Base-by-base conservation (phyloP, 1,140 invertebrate species). In the Trissolcus basalis region DNA sequence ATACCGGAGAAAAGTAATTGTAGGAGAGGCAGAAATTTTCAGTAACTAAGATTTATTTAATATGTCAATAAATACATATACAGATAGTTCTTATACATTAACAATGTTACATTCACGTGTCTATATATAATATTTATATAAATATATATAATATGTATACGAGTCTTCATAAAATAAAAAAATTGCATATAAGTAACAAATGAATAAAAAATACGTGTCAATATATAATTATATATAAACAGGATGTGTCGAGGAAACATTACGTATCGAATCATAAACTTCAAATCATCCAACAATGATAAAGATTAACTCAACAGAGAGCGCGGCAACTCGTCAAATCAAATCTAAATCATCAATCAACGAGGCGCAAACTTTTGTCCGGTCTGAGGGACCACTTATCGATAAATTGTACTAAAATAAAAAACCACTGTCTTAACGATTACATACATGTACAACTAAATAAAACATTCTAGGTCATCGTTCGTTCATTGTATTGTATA, bases 171-270 rank as follows among this genome's bases (percentile, higher is more conserved):
- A 55, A 76, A 70, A 63, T 68, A 63, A 68, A 75, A 64, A 73
- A 68, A 69, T 65, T 63, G 60, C 60, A 60, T 76, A 76, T 76
- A 76, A 76, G 73, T 76, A 76, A 76, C 73, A 76, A 76, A 76
- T 0, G 47, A 69, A 70, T 76, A 76, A 76, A 76, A 76, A 76
- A 76, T 70, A 70, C 19, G 19, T 27, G n/a, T 44, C 43, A 7
- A 15, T 50, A 14, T 35, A 54, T 70, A 70, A 45, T 69, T 7
- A 60, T 72, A 64, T 63, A 63, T 68, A 68, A 74, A 56, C 55
- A 72, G 55, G 36, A 6, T 64, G 44, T 63, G 51, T 55, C 47
- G 33, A 47, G 15, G 13, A 44, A 54, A 61, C 39, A 33, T 9
- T 59, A 43, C 15, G 48, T 10, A 36, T 50, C 36, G 9, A 39